Percentiles rank a stretch among this genome's conserved stretches.
phyloP scores from a whole-genome alignment of 1,140 invertebrate genomes.

The Sarcophaga peregrina region DNA sequence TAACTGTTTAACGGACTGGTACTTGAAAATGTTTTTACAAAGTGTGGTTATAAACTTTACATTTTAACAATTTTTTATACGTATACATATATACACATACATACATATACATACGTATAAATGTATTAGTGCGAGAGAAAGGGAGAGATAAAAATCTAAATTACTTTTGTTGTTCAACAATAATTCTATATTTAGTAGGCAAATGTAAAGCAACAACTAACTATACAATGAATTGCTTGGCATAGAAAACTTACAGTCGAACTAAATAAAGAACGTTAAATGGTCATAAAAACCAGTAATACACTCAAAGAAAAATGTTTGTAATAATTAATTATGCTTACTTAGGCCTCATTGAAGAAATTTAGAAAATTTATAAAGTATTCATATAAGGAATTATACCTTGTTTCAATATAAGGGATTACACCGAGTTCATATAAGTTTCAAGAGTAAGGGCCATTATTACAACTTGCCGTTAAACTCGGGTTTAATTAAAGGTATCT shows the following conservation, averaged over 20 bases:
- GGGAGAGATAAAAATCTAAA: slow-evolving; percentile 29
- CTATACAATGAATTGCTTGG: not conserved
- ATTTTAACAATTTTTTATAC: not conserved
- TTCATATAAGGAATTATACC: too few relatives aligned
- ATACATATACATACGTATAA: too few relatives aligned
- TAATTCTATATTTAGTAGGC: slow-evolving; percentile 35
- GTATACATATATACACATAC: too few relatives aligned
- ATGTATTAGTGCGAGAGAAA: not conserved
- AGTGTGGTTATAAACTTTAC: slow-evolving; percentile 19
- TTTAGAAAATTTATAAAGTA: too few relatives aligned
- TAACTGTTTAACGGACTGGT: not conserved
- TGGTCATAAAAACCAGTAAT: not conserved
- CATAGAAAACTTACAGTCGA: not conserved
- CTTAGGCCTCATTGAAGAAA: too few relatives aligned
- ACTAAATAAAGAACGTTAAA: not conserved
- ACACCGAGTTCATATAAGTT: too few relatives aligned
- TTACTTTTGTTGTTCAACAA: slow-evolving; percentile 41
- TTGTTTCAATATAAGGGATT: too few relatives aligned
- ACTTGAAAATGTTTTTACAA: slow-evolving; percentile 8
- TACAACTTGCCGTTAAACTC: too few relatives aligned
- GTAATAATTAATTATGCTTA: not conserved
- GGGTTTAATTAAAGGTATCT: too few relatives aligned
- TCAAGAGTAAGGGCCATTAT: too few relatives aligned
- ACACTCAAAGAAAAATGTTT: not conserved
- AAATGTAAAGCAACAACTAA: not conserved